Conservation (phyloP, 2,113 vertebrate species). For the Atherinomorus stipes region DNA sequence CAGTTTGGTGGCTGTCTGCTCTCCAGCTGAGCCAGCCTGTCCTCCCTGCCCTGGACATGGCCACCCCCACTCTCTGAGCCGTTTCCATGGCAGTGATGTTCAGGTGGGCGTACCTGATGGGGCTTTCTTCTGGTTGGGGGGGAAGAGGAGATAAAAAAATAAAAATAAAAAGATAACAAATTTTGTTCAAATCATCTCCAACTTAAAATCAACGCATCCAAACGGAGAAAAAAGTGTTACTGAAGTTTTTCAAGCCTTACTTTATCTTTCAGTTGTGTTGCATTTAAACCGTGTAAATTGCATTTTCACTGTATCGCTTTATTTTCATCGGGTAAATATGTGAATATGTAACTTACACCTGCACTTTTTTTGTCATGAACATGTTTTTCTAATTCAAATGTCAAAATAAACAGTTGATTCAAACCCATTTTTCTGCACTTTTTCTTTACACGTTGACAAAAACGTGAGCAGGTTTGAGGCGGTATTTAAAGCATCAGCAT, state of each 20-base stretch:
- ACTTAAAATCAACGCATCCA: neutral
- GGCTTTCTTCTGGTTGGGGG: conserved; percentile 75
- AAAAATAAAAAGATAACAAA: neutral
- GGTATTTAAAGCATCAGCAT: neutral
- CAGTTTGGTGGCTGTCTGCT: conserved; percentile 80
- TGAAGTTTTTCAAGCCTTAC: neutral
- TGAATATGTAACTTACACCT: conserved; percentile 1
- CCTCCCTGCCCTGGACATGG: conserved; percentile 85
- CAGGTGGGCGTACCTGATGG: conserved; percentile 87
- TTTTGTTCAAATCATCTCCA: neutral
- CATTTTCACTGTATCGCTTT: conserved; percentile 15
- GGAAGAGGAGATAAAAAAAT: neutral
- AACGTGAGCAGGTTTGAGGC: neutral
- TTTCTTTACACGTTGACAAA: neutral
- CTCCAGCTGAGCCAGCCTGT: conserved; percentile 85
- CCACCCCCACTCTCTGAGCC: conserved; percentile 85
- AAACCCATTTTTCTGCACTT: neutral
- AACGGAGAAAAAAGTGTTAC: too few species aligned
- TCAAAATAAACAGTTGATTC: neutral
- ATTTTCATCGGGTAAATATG: neutral
- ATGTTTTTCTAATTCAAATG: neutral
- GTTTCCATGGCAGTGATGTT: conserved; percentile 87
- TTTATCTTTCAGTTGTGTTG: too few species aligned
- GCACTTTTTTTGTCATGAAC: neutral
- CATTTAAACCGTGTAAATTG: neutral